Conservation (phyloP, 2,797 vertebrate species). For the Tragopan temminckii region DNA sequence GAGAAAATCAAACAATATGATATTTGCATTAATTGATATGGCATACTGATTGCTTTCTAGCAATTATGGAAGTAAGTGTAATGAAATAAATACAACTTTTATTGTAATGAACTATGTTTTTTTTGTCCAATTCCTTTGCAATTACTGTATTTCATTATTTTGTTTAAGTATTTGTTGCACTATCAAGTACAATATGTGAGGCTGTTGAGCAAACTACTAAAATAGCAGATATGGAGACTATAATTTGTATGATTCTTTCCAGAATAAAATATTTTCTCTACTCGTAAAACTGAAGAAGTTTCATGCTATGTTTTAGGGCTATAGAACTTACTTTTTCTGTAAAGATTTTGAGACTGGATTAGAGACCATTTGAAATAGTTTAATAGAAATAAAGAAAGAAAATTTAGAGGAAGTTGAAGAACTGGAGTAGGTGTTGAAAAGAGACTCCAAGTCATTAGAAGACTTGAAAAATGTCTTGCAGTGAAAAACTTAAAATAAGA, state of each 20-base stretch:
- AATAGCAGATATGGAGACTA: background rate
- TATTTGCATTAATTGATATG: background rate
- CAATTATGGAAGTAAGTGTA: background rate
- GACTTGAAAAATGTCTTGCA: slow-evolving; percentile 49
- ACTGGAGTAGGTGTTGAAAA: slow-evolving; percentile 10
- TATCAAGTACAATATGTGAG: background rate
- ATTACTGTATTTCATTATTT: background rate
- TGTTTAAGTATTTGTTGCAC: background rate
- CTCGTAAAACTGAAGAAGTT: background rate
- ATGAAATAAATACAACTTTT: background rate
- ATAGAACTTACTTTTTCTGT: background rate
- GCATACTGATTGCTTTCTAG: background rate
- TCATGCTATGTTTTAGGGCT: background rate
- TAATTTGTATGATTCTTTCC: background rate
- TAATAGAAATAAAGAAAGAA: background rate
- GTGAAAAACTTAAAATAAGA: slow-evolving; percentile 28
- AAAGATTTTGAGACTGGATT: background rate
- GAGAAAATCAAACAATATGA: background rate
- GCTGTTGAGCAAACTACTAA: background rate
- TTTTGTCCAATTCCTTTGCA: background rate
- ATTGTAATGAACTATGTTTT: rapidly evolving
- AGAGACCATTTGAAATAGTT: background rate
- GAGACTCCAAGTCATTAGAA: slow-evolving; percentile 25
- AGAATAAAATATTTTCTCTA: background rate
- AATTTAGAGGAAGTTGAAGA: background rate